Evolutionary conservation across 2,888 invertebrate species (phyloP), one percentile per base, ranked within the genome.

Genomic region (Calliopum simillimum): DNA sequence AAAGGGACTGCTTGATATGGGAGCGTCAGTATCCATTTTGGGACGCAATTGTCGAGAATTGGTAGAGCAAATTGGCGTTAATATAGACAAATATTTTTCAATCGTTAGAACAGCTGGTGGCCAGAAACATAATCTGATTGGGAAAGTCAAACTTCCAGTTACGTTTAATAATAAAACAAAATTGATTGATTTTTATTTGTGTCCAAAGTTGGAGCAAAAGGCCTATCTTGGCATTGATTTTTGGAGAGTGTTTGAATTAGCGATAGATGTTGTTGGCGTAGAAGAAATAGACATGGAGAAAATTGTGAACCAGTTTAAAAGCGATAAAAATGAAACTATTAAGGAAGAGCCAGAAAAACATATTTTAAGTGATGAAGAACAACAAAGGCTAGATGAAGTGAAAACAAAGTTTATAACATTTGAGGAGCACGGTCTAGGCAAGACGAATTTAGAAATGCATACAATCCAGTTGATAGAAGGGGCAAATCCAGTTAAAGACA

Each of bases 151-250:
- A 4, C n/a, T 62, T 13, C n/a, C 23, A 11, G 62, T 62, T 1
- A 13, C 8, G 3, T 62, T 13, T 25, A 6, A 62, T 19, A 23
- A n/a, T 3, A 47, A 62, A 23, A 8, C n/a, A 0, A 2, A 46
- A 0, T 6, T 5, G 11, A 62, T 47, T 4, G 23, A 11, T 13
- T 58, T 58, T 58, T 58, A 33, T 11, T 8, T 58, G 14, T 25
- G 25, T 4, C 58, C 62, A 8, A 44, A 46, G 46, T 21, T 62
- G 8, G 14, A 47, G 3, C 46, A 62, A 11, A 23, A 23, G 2
- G 2, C 21, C 19, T 47, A 47, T 4, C 62, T 62, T 3, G 62
- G 62, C n/a, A 47, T 62, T 19, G 47, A 62, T 47, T 62, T 62
- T 25, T 62, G 46, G 21, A 6, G 47, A 47, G 25, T 1, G 6